Evolutionary conservation across 2,797 vertebrate genomes (phyloP).

Genomic region (Podarcis lilfordi): DNA sequence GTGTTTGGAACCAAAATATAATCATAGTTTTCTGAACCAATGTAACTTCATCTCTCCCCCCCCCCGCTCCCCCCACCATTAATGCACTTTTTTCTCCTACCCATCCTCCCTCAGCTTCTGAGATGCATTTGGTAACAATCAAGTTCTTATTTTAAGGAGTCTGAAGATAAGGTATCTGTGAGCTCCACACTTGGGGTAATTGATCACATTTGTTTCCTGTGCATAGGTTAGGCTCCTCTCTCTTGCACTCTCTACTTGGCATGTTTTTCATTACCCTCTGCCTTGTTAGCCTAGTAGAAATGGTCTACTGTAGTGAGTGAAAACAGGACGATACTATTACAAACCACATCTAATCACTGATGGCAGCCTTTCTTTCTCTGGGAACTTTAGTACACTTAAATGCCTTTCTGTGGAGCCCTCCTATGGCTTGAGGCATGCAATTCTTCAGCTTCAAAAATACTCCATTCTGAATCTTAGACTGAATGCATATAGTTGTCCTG

Average conservation of each 20-base stretch:
- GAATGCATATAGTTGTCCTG: constrained; percentile 18
- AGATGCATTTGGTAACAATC: constrained; percentile 95
- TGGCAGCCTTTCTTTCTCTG: constrained; percentile 67
- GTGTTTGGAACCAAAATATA: constrained; percentile 75
- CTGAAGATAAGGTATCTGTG: constrained; percentile 93
- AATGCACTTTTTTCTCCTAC: constrained; percentile 62
- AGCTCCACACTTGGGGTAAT: constrained; percentile 87
- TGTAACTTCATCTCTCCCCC: constrained; percentile 77
- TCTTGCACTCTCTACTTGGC: constrained; percentile 74
- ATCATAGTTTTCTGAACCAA: constrained; percentile 79
- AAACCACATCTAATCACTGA: constrained; percentile 70
- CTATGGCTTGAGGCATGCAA: constrained; percentile 23
- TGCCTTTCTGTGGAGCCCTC: constrained; percentile 48
- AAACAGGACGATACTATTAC: constrained; percentile 80
- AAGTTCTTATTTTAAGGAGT: constrained; percentile 89
- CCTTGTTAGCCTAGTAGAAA: constrained; percentile 82
- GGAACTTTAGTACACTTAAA: constrained; percentile 45
- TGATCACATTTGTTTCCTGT: constrained; percentile 95
- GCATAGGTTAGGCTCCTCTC: constrained; percentile 83
- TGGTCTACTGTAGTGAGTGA: constrained; percentile 78
- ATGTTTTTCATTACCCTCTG: constrained; percentile 85
- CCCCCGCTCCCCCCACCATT: constrained; percentile 49
- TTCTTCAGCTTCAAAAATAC: constrained; percentile 13
- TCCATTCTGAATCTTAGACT: background rate
- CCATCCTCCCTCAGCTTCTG: constrained; percentile 75